A percentile compares a stretch with the other conserved stretches of the same genome.
Conservation (phyloP, 2,888 invertebrate genomes). For the Synanthedon tipuliformis region DNA sequence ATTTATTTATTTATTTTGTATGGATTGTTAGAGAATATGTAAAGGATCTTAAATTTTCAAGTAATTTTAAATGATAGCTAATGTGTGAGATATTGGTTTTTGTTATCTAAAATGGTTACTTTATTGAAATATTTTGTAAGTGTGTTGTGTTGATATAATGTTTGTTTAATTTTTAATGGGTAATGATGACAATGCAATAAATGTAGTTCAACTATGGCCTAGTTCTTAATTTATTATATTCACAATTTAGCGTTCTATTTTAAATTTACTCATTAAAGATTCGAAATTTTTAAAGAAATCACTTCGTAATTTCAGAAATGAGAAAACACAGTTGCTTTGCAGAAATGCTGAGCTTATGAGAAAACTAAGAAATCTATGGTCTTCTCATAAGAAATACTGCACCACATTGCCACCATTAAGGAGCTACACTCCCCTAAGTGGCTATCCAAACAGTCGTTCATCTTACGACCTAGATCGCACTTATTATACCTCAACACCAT, state of each 20-base stretch:
- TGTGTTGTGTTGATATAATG: not conserved
- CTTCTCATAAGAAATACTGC: conserved; percentile 72
- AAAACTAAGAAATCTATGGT: conserved; percentile 72
- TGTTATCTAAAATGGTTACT: too few species aligned
- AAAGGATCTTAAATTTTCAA: too few species aligned
- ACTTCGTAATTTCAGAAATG: conserved; percentile 57
- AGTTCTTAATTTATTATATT: too few species aligned
- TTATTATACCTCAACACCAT: conserved; percentile 51
- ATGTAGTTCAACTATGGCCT: conserved; percentile 9
- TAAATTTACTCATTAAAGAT: not conserved
- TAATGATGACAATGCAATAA: conserved; percentile 45
- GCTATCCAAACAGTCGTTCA: conserved; percentile 56
- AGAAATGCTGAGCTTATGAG: conserved; percentile 73
- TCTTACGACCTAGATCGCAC: conserved; percentile 61
- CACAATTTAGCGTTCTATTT: too few species aligned
- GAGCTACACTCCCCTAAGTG: conserved; percentile 54
- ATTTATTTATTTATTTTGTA: too few species aligned
- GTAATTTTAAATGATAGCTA: too few species aligned
- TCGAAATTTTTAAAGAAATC: not conserved
- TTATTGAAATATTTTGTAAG: too few species aligned
- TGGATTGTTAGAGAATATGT: too few species aligned
- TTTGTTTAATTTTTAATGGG: conserved; percentile 26
- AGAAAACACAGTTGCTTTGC: conserved; percentile 70
- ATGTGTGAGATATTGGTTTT: too few species aligned
- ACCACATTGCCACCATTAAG: conserved; percentile 44